Conservation (phyloP, 2,888 invertebrate species). For the Dicycla oo region DNA sequence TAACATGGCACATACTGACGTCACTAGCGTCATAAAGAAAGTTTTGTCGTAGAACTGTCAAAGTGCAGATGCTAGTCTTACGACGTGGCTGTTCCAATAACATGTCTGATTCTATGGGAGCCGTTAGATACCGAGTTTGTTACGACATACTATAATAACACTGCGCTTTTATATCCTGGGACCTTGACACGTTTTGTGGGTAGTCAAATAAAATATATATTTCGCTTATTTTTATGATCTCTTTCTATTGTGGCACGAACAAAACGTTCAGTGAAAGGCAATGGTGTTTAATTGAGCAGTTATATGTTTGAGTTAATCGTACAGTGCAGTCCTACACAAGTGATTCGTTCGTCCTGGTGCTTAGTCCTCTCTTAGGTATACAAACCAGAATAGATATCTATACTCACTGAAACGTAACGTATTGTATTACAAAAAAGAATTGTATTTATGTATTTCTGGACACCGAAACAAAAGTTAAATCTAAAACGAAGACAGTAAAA, state of each 20-base stretch:
- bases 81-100: constrained; percentile 43
- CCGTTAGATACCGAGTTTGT: constrained; percentile 37
- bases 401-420: background rate
- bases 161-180: constrained; percentile 53
- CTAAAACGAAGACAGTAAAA: background rate
- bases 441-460: background rate
- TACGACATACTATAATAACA: constrained; percentile 51
- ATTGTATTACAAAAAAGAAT: background rate
- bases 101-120: constrained; percentile 47
- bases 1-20: constrained; percentile 5
- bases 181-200: constrained; percentile 42
- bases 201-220: constrained; percentile 32
- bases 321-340: background rate
- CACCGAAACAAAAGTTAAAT: constrained; percentile 14
- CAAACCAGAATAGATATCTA: background rate
- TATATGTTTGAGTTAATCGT: background rate
- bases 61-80: constrained; percentile 53
- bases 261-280: constrained; percentile 19
- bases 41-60: constrained; percentile 58
- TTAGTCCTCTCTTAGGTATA: background rate
- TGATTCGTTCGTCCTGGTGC: background rate
- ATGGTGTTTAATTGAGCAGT: constrained; percentile 5
- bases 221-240: constrained; percentile 24
- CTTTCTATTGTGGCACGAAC: constrained; percentile 21
- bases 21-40: constrained; percentile 48